Base-by-base conservation (phyloP, 2,888 invertebrate genomes). In the Plebejus melissa region DNA sequence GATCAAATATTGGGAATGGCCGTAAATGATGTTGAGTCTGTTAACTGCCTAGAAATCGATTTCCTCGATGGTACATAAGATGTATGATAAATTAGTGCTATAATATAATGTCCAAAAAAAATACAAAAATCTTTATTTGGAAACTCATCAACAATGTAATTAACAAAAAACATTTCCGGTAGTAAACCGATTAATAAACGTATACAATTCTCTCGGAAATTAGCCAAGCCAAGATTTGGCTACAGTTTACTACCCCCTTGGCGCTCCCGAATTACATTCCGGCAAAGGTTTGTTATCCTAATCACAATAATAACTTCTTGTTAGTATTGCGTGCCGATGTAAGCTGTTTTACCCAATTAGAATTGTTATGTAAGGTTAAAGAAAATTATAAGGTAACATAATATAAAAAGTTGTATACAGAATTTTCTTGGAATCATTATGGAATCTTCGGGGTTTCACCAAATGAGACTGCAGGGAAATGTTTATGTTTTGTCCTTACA, bases 301-400 rank as follows among this genome's bases (percentile, higher is more conserved):
- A 65, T 65, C 13, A 65, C 32, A 65, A 58, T 22, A 65, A 65
- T 65, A 65, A 65, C 60, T 65, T 65, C 5, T 36, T 65, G 65
- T 65, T 65, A 65, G 28, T 13, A 65, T 65, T 65, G 65, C 65
- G 65, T 65, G 32, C 13, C 60, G 28, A 60, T 58, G 60, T 60
- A 11, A 28, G 22, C 22, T 60, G 22, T 22, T 9, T 58, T 58
- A 9, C 22, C 58, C 58, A 60, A 60, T 60, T 60, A 28, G 22
- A 22, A 2, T 57, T 22, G 58, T n/a, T 22, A 58, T 54, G 11
- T 13, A 50, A 50, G 50, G 50, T 13, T 4, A 3, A 50, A 16
- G 54, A 16, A 54, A 54, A 16, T 13, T 54, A 54, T 54, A 4
- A 54, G 54, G 54, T 46, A 46, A 46, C 46, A 32, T 32, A 32